Percentiles rank a stretch among this genome's conserved stretches.
phyloP scores from a whole-genome alignment of 2,888 invertebrate species.

The Diachrysia chrysitis region DNA sequence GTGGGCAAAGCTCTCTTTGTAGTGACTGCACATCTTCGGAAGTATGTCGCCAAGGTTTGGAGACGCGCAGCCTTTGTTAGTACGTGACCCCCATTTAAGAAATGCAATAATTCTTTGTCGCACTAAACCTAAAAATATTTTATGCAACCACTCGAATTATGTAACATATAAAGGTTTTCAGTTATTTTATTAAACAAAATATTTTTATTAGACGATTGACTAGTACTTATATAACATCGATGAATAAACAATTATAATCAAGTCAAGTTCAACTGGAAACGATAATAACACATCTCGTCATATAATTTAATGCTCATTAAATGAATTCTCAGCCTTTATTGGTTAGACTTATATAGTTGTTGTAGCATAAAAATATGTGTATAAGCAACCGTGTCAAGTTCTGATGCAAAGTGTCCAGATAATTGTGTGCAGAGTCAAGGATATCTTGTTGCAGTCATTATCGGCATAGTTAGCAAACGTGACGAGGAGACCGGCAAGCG shows the following conservation, averaged over 20 bases:
- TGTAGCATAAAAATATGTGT: constrained; percentile 54
- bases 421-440: constrained; percentile 86
- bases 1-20: constrained; percentile 22
- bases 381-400: constrained; percentile 79
- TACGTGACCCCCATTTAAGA: constrained; percentile 50
- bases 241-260: constrained; percentile 64
- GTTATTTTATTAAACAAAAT: constrained; percentile 12
- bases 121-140: constrained; percentile 31
- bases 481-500: constrained; percentile 43
- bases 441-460: constrained; percentile 78
- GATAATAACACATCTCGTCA: constrained; percentile 75
- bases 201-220: constrained; percentile 19
- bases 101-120: constrained; percentile 37
- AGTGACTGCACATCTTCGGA: constrained; percentile 35
- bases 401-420: constrained; percentile 84
- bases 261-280: constrained; percentile 81
- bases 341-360: constrained; percentile 62
- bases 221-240: constrained; percentile 36
- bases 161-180: constrained; percentile 16
- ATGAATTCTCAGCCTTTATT: constrained; percentile 71
- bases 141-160: background rate
- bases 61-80: constrained; percentile 42
- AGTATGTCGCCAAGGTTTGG: constrained; percentile 28
- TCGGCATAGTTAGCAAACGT: constrained; percentile 62
- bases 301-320: constrained; percentile 81